phyloP scores from a whole-genome alignment of 92 coral and sea anemone genomes.

The Parazoanthus swiftii region DNA sequence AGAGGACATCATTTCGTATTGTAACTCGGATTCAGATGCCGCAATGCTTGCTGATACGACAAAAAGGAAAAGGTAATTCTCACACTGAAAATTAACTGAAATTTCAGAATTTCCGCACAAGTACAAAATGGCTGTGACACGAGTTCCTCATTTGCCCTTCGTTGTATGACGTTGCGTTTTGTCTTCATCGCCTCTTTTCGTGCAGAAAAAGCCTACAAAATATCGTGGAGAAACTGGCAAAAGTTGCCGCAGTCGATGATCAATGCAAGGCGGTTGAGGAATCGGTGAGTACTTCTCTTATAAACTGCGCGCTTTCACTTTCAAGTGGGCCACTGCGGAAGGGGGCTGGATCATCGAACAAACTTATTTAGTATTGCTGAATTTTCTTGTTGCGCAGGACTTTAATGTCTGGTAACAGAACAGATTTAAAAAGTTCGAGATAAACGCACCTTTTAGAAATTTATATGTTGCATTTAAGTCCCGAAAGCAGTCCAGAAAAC shows the following conservation, averaged over 20 bases:
- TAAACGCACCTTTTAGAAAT: constrained; percentile 16
- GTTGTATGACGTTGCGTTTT: constrained; percentile 82
- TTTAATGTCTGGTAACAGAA: not conserved
- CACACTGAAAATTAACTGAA: constrained; percentile 7
- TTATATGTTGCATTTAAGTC: not conserved
- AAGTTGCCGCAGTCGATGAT: constrained; percentile 48
- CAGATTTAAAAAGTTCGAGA: not conserved
- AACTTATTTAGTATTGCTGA: not conserved
- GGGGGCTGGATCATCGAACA: not conserved
- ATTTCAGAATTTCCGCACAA: constrained; percentile 41
- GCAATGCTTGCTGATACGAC: constrained; percentile 23
- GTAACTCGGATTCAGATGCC: constrained; percentile 5
- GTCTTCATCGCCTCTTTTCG: constrained; percentile 34
- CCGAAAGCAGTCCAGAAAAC: not conserved
- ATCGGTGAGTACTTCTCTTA: constrained; percentile 52
- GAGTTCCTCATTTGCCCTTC: constrained; percentile 78
- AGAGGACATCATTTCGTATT: not conserved
- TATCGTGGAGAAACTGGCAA: constrained; percentile 70
- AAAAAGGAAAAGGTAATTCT: constrained; percentile 30
- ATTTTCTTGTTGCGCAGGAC: constrained; percentile 37
- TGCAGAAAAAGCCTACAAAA: constrained; percentile 61
- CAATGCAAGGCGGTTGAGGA: constrained; percentile 38
- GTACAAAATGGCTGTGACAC: constrained; percentile 1
- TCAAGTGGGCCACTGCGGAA: constrained; percentile 31
- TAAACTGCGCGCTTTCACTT: constrained; percentile 46